phyloP scores from a whole-genome alignment of 2,888 invertebrate species.

The Aplocera efformata region DNA sequence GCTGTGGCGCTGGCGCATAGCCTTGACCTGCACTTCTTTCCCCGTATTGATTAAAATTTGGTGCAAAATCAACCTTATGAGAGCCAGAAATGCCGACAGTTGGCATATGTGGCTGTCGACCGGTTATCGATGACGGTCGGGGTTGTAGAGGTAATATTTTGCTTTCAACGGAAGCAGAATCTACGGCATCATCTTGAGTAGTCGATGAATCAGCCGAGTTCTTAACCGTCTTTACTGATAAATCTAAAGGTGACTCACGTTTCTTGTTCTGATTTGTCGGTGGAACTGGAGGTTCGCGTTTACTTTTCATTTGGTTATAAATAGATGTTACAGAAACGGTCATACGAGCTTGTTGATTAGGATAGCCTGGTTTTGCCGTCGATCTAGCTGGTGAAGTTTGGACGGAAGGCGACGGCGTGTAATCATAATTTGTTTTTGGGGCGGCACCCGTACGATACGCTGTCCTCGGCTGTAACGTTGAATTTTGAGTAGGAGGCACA shows the following conservation, averaged over 20 bases:
- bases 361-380: constrained; percentile 58
- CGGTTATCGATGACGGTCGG: constrained; percentile 52
- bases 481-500: constrained; percentile 51
- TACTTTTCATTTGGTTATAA: constrained; percentile 77
- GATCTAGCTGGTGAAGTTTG: constrained; percentile 63
- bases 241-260: constrained; percentile 90
- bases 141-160: constrained; percentile 54
- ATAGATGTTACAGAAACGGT: constrained; percentile 74
- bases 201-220: constrained; percentile 95
- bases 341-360: constrained; percentile 67
- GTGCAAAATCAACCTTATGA: constrained; percentile 89
- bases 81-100: constrained; percentile 59
- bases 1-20: constrained; percentile 42
- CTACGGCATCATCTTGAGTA: constrained; percentile 83
- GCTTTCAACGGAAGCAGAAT: constrained; percentile 63
- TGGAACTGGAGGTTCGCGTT: constrained; percentile 87
- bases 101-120: constrained; percentile 43
- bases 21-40: constrained; percentile 53
- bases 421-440: constrained; percentile 62
- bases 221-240: constrained; percentile 93
- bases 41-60: constrained; percentile 83
- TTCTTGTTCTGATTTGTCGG: constrained; percentile 77
- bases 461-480: constrained; percentile 48
- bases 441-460: constrained; percentile 51
- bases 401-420: constrained; percentile 49